phyloP scores from a whole-genome alignment of 1,140 invertebrate species.

The Uloborus diversus region DNA sequence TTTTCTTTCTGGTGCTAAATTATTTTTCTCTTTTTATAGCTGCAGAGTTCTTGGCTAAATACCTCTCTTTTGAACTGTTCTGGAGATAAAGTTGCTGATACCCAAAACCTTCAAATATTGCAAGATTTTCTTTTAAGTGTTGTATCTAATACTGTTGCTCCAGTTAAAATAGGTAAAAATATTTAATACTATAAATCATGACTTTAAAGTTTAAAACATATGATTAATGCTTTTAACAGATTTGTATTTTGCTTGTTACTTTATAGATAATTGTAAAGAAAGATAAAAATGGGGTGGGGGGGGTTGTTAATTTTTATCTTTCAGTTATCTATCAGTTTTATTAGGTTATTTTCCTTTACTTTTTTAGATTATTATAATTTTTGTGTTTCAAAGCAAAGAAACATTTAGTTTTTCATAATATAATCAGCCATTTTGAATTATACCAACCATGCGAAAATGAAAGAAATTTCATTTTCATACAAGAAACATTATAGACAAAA shows the following conservation, averaged over 20 bases:
- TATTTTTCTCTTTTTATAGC: slow-evolving; percentile 10
- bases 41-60: slow-evolving; percentile 52
- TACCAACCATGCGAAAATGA: too few relatives aligned
- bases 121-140: slow-evolving; percentile 52
- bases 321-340: too few relatives aligned
- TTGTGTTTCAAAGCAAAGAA: too few relatives aligned
- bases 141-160: slow-evolving; percentile 33
- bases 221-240: background rate
- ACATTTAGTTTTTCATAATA: too few relatives aligned
- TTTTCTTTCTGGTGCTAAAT: too few relatives aligned
- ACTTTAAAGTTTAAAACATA: background rate
- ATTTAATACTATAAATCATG: background rate
- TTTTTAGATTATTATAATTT: too few relatives aligned
- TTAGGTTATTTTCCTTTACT: too few relatives aligned
- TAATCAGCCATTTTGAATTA: too few relatives aligned
- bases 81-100: slow-evolving; percentile 49
- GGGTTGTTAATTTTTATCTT: too few relatives aligned
- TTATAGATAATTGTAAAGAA: background rate
- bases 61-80: slow-evolving; percentile 31
- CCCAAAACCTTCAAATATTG: slow-evolving; percentile 40
- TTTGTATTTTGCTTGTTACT: background rate
- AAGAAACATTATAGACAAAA: too few relatives aligned
- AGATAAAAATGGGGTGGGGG: too few relatives aligned
- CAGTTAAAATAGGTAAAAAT: slow-evolving; percentile 38
- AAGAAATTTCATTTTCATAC: too few relatives aligned